A percentile compares a stretch with the other conserved stretches of the same genome.
phyloP scores from a whole-genome alignment of 2,113 vertebrate genomes.

The Dromas ardeola region DNA sequence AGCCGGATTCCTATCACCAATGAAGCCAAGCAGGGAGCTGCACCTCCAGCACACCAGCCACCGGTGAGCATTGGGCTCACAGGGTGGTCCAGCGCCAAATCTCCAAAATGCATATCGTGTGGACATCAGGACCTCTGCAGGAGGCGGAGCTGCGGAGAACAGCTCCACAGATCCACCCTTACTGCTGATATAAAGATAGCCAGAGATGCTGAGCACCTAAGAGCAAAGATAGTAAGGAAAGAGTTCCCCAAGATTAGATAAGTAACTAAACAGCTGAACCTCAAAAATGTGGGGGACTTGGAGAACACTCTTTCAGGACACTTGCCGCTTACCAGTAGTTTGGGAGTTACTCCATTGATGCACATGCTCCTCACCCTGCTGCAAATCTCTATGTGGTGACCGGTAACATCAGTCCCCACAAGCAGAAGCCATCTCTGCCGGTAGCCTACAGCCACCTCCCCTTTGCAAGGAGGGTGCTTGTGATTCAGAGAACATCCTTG shows the following conservation, averaged over 20 bases:
- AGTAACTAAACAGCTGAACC: neutral
- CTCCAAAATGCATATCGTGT: fast-evolving
- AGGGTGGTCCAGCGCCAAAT: neutral
- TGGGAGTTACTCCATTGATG: neutral
- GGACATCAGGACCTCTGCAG: neutral
- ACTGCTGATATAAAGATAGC: neutral
- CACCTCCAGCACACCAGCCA: neutral
- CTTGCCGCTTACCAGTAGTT: neutral
- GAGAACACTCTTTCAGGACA: neutral
- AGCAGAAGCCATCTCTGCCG: neutral
- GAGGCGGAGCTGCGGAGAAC: neutral
- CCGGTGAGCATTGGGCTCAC: fast-evolving
- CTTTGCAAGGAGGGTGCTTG: neutral
- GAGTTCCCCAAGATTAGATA: neutral
- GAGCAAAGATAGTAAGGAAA: neutral
- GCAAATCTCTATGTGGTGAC: neutral
- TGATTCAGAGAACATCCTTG: neutral
- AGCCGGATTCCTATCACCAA: neutral
- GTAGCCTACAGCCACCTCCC: neutral
- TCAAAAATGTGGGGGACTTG: neutral
- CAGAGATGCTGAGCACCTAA: neutral
- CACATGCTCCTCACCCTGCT: neutral
- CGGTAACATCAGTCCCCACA: neutral
- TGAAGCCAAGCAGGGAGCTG: neutral
- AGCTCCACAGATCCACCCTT: neutral